Evolutionary conservation across 1,140 invertebrate genomes (phyloP), one percentile per base, ranked within the genome.

Genomic region (Pachyrhynchus sulphureomaculatus): DNA sequence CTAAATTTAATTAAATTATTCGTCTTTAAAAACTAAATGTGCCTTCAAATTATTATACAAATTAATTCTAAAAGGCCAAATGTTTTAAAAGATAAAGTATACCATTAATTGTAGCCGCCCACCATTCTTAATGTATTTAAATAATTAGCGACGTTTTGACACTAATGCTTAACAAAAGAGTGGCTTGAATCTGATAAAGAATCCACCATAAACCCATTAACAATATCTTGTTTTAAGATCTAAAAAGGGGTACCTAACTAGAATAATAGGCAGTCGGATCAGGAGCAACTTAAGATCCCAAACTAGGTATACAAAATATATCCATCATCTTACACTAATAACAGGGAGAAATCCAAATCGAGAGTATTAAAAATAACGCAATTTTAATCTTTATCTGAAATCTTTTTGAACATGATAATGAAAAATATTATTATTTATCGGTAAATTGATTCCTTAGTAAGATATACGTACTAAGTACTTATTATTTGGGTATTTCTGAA

Each of bases 101-200:
- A 23, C 53, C 26, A 56, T 56, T 56, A 56, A 44, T 41, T 9
- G 53, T 33, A 23, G 39, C 53, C 53, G 56, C 36, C 36, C 47
- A 48, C 36, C 20, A 59, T 59, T 48, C 45, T 59, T 15, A 15
- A 59, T 29, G 56, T 59, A 59, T 59, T 59, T 59, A 59, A 59
- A 59, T 59, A 59, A 59, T 59, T 59, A 48, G 45, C 56, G 45
- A 59, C 56, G 45, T 59, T 59, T 59, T 59, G 56, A 59, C 56
- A 59, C 56, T 59, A 59, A 59, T 59, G 56, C 56, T 36, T 34
- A 59, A 59, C 56, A 59, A 59, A 59, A 51, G 56, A 47, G 23
- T 5, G 18, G 29, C 47, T 34, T 37, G 41, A 33, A 48, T 51
- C 56, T 39, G 56, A 59, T 48, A 59, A 59, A 44, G 20, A 39